Base-by-base conservation (phyloP, 2,113 vertebrate genomes). In the Sorex fumeus region DNA sequence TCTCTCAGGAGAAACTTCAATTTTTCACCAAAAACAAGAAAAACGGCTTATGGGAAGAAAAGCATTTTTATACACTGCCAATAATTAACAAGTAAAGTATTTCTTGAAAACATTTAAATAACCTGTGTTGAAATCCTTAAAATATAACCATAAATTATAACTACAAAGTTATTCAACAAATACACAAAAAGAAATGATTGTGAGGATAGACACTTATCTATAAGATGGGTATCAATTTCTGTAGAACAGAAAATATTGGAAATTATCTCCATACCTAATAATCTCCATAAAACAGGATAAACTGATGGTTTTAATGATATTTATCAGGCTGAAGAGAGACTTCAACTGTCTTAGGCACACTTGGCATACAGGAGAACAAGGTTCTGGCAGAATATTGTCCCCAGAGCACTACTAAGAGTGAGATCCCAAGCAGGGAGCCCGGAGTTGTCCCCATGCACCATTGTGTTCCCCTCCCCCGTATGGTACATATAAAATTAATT, bases 71-170 rank as follows among this genome's bases (percentile, higher is more conserved):
- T 19, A 62, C 0, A 0, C 25, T 60, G 2, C 11, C 75, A 34
- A 30, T 69, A 81, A 93, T 69, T 66, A 92, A 75, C 36, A 78
- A 82, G 30, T 25, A 69, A 88, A 77, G 7, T 1, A 87, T 40
- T 80, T 80, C 45, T 81, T 53, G 50, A 40, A 13, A 9, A 50
- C 34, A 18, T 3, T 28, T 80, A 80, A 15, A 15, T 1, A 74
- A 70, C 91, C 12, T 57, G 15, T 45, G 7, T 27, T 70, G 57
- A 81, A 85, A 77, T 1, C 3, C 27, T 91, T 64, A 87, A 85
- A 57, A 47, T 43, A 45, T 81, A 88, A 50, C 13, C 47, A 47
- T 47, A 11, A 47, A 11, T 6, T 47, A 47, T 47, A 47, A 47
- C 11, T 11, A 50, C 13, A 50, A 50, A 84, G 15, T 40, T 72